Evolutionary conservation across 1,140 invertebrate species (phyloP), one percentile per base, ranked within the genome.

Genomic region (Antheraea pernyi): DNA sequence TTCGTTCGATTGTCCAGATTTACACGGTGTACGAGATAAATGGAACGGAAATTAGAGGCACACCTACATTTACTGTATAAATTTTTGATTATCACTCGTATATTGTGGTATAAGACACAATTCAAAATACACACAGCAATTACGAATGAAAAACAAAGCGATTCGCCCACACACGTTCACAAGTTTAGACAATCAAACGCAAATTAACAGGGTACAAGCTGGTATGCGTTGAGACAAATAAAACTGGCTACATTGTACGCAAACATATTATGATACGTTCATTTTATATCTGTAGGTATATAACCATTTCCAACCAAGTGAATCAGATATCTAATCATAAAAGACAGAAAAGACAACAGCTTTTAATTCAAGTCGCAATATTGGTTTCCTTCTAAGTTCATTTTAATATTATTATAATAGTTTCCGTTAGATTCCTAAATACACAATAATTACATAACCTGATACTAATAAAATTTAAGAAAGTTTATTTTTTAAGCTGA

Each of bases 41-140:
- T 79, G 72, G 76, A 77, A 78, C 78, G 78, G 79, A 85, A 80
- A 82, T 85, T 77, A 84, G 74, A 68, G 67, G 70, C 70, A 79
- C 75, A 72, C 82, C 83, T 70, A 82, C 80, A 69, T 80, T 79
- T 82, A 81, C 72, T 80, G 73, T 73, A 71, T 48, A 79, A 70
- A 71, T 82, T 76, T 83, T 82, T 70, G 74, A 69, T 78, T 80
- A 79, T 79, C 81, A 70, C 53, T 36, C 39, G 62, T 19, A 67
- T 22, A 13, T 10, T 53, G 16, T 16, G 46, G 11, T 67, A 62
- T 70, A 72, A 81, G 74, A 74, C 83, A 80, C 78, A 68, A 75
- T 76, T 65, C 73, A 78, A 64, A 19, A 18, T 66, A 16, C 5
- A 16, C 46, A 16, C 7, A 53, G 11, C 16, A 53, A 53, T 53